phyloP scores from a whole-genome alignment of 1,140 invertebrate genomes.

The Zaprionus tsacasi region DNA sequence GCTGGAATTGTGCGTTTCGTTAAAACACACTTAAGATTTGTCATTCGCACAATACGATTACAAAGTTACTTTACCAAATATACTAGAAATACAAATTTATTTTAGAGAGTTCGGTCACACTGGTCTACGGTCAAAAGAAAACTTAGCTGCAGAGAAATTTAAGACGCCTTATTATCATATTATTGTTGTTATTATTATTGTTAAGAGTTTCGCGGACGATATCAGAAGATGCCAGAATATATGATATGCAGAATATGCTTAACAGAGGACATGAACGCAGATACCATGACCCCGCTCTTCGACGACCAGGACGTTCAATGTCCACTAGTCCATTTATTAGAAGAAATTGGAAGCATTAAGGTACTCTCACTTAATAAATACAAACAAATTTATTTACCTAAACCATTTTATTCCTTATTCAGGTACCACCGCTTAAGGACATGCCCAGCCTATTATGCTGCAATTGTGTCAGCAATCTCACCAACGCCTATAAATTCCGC shows the following conservation, averaged over 20 bases:
- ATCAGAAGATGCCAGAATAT: conserved; percentile 67
- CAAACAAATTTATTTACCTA: neutral
- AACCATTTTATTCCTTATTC: neutral
- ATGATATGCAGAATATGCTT: conserved; percentile 77
- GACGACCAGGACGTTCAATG: conserved; percentile 63
- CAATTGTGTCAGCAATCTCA: conserved; percentile 58
- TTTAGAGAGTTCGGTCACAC: conserved; percentile 21
- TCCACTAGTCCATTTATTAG: conserved; percentile 67
- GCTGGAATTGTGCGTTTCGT: neutral
- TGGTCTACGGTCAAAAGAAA: conserved; percentile 30
- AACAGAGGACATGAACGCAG: conserved; percentile 62
- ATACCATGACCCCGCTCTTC: conserved; percentile 72
- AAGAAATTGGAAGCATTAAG: conserved; percentile 75
- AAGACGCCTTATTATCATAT: conserved; percentile 30
- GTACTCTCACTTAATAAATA: conserved; percentile 22
- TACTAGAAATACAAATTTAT: neutral
- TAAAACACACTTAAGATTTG: neutral
- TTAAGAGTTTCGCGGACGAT: conserved; percentile 5
- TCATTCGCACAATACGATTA: neutral
- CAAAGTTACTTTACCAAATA: neutral
- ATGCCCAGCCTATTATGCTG: conserved; percentile 76
- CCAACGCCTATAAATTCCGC: conserved; percentile 68
- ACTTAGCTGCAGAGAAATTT: conserved; percentile 26
- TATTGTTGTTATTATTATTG: conserved; percentile 38
- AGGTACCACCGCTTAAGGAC: conserved; percentile 72